These are phyloP conservation scores for Corythaixoides concolor DNA, from an alignment of 2,113 vertebrate species.

Conservation along the genomic window DNA sequence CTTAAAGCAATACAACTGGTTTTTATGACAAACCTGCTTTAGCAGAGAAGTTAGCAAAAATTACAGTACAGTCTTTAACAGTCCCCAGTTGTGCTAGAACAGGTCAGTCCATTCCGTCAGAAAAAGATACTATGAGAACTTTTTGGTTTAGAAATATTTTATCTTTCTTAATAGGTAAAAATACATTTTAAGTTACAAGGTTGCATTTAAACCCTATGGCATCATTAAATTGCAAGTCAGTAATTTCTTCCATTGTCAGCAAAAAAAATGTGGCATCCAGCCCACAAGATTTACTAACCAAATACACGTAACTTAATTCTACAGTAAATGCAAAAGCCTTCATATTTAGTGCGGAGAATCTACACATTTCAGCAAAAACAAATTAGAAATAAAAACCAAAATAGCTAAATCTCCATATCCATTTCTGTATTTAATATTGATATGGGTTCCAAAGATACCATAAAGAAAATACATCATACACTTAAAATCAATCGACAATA, in stretches of 20 bases:
- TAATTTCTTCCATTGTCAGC: background rate
- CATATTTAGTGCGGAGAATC: background rate
- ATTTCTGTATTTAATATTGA: background rate
- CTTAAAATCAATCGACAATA: background rate
- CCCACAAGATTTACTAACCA: background rate
- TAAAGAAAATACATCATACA: background rate
- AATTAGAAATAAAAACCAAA: background rate
- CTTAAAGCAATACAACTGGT: background rate
- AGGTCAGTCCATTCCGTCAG: background rate
- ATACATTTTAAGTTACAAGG: background rate
- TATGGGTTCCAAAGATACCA: background rate
- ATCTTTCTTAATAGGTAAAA: constrained; percentile 6
- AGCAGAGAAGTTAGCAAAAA: background rate
- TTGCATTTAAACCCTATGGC: background rate
- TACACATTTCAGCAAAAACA: background rate
- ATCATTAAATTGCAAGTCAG: background rate
- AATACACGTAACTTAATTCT: background rate
- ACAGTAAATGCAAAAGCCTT: background rate
- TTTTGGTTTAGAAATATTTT: background rate
- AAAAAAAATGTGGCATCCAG: background rate
- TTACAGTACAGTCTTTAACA: background rate
- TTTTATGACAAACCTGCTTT: background rate
- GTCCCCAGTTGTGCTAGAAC: background rate
- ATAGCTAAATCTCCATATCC: background rate
- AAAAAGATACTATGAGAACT: background rate